These are phyloP conservation scores for Clarias gariepinus DNA, from an alignment of 2,113 vertebrate species.

Conservation along the genomic window DNA sequence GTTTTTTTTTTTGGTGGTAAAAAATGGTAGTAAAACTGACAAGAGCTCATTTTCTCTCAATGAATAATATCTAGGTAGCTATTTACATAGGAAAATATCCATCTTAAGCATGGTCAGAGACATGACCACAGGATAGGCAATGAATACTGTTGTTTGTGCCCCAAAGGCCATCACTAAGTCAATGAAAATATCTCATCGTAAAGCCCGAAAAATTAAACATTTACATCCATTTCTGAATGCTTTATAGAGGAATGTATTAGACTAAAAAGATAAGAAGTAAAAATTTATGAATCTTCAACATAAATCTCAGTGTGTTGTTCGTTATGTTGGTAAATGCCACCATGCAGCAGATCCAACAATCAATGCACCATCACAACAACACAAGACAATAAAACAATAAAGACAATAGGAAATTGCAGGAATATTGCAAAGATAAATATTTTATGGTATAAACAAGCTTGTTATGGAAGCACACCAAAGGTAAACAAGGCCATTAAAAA, in stretches of 20 bases:
- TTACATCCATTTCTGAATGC: neutral
- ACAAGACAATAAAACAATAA: conserved; percentile 1
- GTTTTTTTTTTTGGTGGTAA: neutral
- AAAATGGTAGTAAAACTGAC: neutral
- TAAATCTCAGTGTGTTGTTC: neutral
- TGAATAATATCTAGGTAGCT: neutral
- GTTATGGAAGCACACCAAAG: neutral
- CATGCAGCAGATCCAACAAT: neutral
- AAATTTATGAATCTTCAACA: neutral
- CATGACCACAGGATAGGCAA: neutral
- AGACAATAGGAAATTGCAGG: neutral
- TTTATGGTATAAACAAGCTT: neutral
- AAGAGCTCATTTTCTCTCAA: neutral
- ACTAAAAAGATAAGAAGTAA: neutral
- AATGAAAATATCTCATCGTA: neutral
- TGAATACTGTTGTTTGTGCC: neutral
- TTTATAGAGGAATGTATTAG: neutral
- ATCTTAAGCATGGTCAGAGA: neutral
- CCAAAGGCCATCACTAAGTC: neutral
- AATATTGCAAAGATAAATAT: neutral
- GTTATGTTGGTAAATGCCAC: neutral
- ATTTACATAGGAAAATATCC: neutral
- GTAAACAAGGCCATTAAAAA: neutral
- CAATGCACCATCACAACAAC: neutral
- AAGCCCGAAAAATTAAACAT: neutral